Evolutionary conservation across 2,888 invertebrate species (phyloP).

Genomic region (Tolmerus cingulatus): DNA sequence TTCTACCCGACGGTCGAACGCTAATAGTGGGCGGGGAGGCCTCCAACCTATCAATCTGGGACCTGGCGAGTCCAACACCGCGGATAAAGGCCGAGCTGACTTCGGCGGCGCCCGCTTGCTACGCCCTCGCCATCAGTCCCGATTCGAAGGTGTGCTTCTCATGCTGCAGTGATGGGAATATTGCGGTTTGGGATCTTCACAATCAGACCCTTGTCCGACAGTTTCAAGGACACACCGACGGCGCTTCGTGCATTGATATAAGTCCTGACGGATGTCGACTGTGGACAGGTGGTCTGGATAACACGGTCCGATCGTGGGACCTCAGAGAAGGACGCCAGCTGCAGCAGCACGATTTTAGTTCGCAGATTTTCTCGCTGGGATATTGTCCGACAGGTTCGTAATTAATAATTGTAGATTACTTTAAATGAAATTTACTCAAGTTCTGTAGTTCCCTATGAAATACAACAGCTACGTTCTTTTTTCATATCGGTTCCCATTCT

Average conservation of each 20-base stretch:
- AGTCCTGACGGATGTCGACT: conserved; percentile 89
- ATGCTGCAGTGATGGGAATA: conserved; percentile 98
- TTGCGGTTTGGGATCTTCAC: conserved; percentile 94
- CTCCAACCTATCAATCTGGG: conserved; percentile 95
- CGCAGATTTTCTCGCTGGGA: conserved; percentile 84
- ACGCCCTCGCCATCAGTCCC: conserved; percentile 95
- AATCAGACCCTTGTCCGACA: conserved; percentile 91
- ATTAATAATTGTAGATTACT: not conserved
- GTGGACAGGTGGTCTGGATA: conserved; percentile 95
- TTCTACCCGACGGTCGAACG: conserved; percentile 92
- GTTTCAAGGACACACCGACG: conserved; percentile 96
- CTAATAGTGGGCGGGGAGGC: conserved; percentile 97
- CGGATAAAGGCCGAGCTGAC: conserved; percentile 90
- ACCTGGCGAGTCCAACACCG: conserved; percentile 89
- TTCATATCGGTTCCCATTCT: no score
- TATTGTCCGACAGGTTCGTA: conserved; percentile 87
- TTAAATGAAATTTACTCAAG: not conserved
- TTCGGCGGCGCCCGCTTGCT: conserved; percentile 95
- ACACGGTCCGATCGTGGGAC: conserved; percentile 97
- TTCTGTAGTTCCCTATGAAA: no score
- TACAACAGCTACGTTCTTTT: no score
- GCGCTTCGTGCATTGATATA: conserved; percentile 97
- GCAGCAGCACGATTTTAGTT: conserved; percentile 94
- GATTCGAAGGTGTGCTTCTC: conserved; percentile 98
- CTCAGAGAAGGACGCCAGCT: conserved; percentile 90